Evolutionary conservation across 1,140 invertebrate species (phyloP), one percentile per base, ranked within the genome.

Genomic region (Diprion similis): DNA sequence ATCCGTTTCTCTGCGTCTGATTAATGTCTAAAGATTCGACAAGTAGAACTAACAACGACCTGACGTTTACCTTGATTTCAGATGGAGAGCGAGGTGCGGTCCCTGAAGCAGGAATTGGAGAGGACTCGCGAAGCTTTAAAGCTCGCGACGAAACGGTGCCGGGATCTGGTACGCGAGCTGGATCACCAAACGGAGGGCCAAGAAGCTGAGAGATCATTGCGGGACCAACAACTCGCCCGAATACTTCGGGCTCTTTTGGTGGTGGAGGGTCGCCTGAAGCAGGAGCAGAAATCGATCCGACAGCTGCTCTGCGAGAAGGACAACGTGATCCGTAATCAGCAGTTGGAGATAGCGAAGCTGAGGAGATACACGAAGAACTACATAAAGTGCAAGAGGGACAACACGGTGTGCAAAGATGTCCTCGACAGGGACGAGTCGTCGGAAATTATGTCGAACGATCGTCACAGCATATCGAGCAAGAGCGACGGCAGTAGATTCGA

Each of bases 231-330:
- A 80, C 88, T 94, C 7, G 91, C 91, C 1, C 89, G 91, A 71
- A 91, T 94, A 15, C 85, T 94, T 4, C 89, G 93, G 13, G 92
- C 93, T 1, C 82, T 95, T 37, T 87, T 94, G 11, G 88, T 92
- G 18, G 89, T 94, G 15, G 93, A 95, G 80, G 91, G 92, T 0
- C 87, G 92, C n/a, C 84, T 94, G 3, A 90, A 91, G n/a, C 90
- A 92, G 79, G 94, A 95, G 82, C 93, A 94, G 79, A 92, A 92
- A 78, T 91, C 90, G 76, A 94, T 95, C 64, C 89, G 90, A 48
- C 90, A 91, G 64, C 89, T 92, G 70, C 87, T 95, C 3, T 89
- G 90, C 59, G 92, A 93, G 78, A 93, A 93, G 80, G 93, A 94
- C 80, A 90, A 90, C 78, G 90, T 93, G 18, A 94, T 95, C 46